Evolutionary conservation across 1,140 invertebrate genomes (phyloP).

Genomic region (Halictus rubicundus): DNA sequence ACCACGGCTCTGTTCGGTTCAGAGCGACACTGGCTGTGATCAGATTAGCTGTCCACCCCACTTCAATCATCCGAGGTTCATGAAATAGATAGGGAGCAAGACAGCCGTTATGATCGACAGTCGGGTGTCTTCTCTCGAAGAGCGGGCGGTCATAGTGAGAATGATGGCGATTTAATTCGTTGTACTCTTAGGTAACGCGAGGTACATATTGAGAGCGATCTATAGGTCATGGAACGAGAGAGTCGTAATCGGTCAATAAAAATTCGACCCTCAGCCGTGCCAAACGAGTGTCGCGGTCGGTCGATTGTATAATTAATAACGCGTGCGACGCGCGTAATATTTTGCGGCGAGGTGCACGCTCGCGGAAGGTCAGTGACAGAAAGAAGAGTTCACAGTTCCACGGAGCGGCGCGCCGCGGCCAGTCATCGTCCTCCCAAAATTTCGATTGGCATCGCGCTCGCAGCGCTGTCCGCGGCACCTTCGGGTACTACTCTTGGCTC

Average conservation of each 20-base stretch:
- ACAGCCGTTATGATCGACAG: no score
- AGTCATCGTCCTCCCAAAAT: conserved; percentile 58
- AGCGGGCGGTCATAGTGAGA: no score
- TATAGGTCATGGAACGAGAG: no score
- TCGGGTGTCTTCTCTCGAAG: no score
- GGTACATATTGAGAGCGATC: no score
- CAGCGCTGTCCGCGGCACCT: neutral
- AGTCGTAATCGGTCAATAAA: neutral
- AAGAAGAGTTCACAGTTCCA: conserved; percentile 42
- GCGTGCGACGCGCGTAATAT: neutral
- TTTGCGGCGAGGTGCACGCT: neutral
- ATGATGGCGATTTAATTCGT: no score
- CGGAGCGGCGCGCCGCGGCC: conserved; percentile 28
- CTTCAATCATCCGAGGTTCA: no score
- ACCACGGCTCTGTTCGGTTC: no score
- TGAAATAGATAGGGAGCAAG: no score
- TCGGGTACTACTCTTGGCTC: neutral
- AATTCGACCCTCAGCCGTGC: neutral
- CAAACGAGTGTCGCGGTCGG: neutral
- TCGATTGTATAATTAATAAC: neutral
- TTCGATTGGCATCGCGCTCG: conserved; percentile 17
- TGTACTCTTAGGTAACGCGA: no score
- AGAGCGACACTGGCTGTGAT: no score
- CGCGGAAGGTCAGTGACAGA: conserved; percentile 62
- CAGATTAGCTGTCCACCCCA: no score